Conservation (phyloP, 2,888 invertebrate species). For the Scrobipalpa atriplicella region DNA sequence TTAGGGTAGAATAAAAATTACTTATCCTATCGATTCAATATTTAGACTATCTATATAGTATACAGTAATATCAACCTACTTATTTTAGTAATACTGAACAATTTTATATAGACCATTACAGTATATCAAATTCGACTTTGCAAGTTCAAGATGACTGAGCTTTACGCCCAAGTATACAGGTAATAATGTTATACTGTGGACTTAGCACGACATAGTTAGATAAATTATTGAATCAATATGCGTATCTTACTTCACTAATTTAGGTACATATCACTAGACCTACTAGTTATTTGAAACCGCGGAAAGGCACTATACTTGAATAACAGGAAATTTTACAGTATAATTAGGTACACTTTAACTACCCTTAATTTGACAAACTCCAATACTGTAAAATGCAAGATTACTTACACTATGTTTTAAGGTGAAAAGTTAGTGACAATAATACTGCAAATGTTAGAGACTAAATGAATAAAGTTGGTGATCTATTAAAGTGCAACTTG, state of each 20-base stretch:
- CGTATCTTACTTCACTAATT: conserved; percentile 38
- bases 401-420: conserved; percentile 7
- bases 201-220: conserved; percentile 40
- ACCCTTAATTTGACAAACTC: conserved; percentile 26
- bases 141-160: conserved; percentile 44
- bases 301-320: conserved; percentile 79
- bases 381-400: conserved; percentile 13
- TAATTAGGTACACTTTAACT: conserved; percentile 12
- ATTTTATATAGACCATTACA: conserved; percentile 51
- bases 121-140: conserved; percentile 61
- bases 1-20: conserved; percentile 64
- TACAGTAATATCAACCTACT: conserved; percentile 55
- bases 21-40: conserved; percentile 67
- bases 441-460: conserved; percentile 36
- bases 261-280: conserved; percentile 49
- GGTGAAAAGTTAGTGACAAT: conserved; percentile 19
- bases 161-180: conserved; percentile 29
- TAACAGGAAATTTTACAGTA: conserved; percentile 45
- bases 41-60: conserved; percentile 60
- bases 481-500: conserved; percentile 50
- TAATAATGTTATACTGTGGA: neutral
- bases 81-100: conserved; percentile 47
- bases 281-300: conserved; percentile 57
- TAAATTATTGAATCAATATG: conserved; percentile 32
- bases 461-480: conserved; percentile 44